Evolutionary conservation across 2,888 invertebrate species (phyloP), one percentile per base, ranked within the genome.

Genomic region (Ennomos fuscantarius): DNA sequence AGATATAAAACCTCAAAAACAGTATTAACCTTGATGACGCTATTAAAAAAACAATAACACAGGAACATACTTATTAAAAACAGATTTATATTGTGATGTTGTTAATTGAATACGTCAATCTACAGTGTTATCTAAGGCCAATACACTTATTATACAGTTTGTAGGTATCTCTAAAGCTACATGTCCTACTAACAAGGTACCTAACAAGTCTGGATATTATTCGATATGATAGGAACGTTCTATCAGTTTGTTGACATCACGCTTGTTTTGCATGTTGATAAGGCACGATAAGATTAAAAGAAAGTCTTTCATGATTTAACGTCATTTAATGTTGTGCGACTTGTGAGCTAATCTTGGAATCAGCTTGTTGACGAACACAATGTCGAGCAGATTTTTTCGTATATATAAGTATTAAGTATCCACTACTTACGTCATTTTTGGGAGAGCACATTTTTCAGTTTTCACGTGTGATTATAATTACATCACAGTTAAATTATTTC

Each of bases 261-360:
- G 53, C 53, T 58, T 52, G 58, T 48, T 53, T 58, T 49, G 53
- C 58, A 34, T 58, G 51, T 12, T 39, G 46, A 50, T 41, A 15
- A 10, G 39, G 47, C 33, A 34, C 31, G 58, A 58, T 58, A 53
- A 53, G 52, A 52, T 48, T 39, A 47, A 47, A 45, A 37, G 57
- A 58, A 53, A 58, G 58, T 24, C 58, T 58, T 58, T 58, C 58
- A 44, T 43, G 37, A 47, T 43, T 33, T 39, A 2, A 34, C 58
- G 53, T 58, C 52, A 58, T 36, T 37, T 15, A 37, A 48, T 44
- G 44, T 32, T 35, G 12, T 12, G 41, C 34, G 42, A 11, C 45
- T 35, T 35, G 12, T 12, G 41, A 37, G 42, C 15, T 49, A 36
- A 53, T 48, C 45, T 36, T 9, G 9, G n/a, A 45, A 8, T 8